Base-by-base conservation (phyloP, 2,888 invertebrate genomes). In the Drosophila eohydei region DNA sequence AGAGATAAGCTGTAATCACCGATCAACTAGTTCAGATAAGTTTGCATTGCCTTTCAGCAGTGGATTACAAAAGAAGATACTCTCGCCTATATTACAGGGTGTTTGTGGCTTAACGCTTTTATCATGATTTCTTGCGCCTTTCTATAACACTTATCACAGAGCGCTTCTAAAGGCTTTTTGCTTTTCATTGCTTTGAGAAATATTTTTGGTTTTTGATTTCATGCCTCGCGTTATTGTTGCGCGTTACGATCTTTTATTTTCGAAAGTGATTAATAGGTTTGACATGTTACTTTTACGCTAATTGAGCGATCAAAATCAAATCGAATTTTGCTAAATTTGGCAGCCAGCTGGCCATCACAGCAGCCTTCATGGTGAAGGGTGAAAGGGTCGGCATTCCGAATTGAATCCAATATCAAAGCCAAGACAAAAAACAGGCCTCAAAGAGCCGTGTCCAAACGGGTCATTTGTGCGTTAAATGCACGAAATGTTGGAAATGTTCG, bases 261-360 rank as follows among this genome's bases (percentile, higher is more conserved):
- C 57, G 79, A 87, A 87, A 87, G 86, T 87, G 89, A 87, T 87
- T 87, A 87, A 87, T 87, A 72, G 86, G 56, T 89, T 87, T 89
- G 86, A 89, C 86, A 87, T 89, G 86, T 89, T 87, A 83, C 88
- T 88, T 85, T 85, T 86, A 86, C 88, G 89, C 85, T 87, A 87
- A 87, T 87, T 87, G 89, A 87, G 86, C 89, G 89, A 87, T 89
- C 86, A 87, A 89, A 87, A 88, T 89, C 84, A 72, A 89, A 81
- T 88, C 81, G 75, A 78, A 88, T 82, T 82, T 80, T 71, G 82
- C 80, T 78, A 81, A 81, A 83, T 78, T 81, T 78, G 78, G 73
- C 81, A 72, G 80, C 70, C 82, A 73, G 69, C 79, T 75, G 80
- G 71, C 74, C 74, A 70, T 71, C 74, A 66, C 80, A 76, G 77